phyloP scores from a whole-genome alignment of 2,888 invertebrate species.

The Torymus aiolomorphi region DNA sequence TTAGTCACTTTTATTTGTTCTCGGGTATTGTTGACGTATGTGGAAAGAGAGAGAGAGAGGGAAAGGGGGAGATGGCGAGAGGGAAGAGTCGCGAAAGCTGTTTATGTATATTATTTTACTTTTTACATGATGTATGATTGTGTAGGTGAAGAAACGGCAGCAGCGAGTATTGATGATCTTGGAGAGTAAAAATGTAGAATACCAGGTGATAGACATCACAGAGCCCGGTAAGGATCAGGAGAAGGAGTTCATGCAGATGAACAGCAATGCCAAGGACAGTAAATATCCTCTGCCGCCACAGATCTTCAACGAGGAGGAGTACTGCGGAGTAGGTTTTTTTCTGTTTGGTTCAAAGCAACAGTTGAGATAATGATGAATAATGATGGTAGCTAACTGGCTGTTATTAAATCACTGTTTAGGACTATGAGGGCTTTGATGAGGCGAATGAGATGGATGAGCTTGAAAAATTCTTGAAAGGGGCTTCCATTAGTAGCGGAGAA shows the following conservation, averaged over 20 bases:
- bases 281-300: slow-evolving; percentile 94
- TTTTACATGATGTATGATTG: slow-evolving; percentile 57
- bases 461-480: slow-evolving; percentile 90
- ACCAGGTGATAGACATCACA: slow-evolving; percentile 94
- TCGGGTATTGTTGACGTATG: too few species aligned
- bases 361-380: too few species aligned
- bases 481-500: slow-evolving; percentile 77
- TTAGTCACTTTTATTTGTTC: not conserved
- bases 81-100: too few species aligned
- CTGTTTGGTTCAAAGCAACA: not conserved
- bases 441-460: slow-evolving; percentile 93
- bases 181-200: slow-evolving; percentile 92
- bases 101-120: slow-evolving; percentile 1
- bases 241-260: slow-evolving; percentile 94
- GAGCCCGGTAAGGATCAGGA: slow-evolving; percentile 93
- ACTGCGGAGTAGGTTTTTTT: slow-evolving; percentile 86
- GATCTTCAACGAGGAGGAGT: slow-evolving; percentile 93
- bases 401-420: slow-evolving; percentile 77
- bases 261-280: slow-evolving; percentile 85
- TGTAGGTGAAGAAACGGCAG: slow-evolving; percentile 96
- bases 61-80: too few species aligned
- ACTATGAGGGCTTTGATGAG: slow-evolving; percentile 94
- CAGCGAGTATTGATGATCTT: slow-evolving; percentile 95
- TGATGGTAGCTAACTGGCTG: not conserved
- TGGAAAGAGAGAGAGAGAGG: too few species aligned